These are phyloP conservation scores for Geopemphigus sp. DNA, from an alignment of 1,140 invertebrate genomes.

Conservation along the genomic window DNA sequence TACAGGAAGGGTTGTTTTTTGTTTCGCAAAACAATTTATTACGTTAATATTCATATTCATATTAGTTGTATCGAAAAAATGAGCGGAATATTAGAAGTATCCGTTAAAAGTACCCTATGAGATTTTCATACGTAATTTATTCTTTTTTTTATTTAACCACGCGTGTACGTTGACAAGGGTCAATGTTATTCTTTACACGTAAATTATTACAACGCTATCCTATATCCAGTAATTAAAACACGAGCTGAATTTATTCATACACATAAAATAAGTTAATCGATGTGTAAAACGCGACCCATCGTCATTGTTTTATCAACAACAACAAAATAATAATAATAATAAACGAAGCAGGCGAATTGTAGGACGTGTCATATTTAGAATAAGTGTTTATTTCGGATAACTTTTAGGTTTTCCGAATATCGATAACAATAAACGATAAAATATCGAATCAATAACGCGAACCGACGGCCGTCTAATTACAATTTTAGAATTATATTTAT, in stretches of 20 bases:
- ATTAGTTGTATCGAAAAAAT: conserved; percentile 4
- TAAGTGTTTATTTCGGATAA: too few species aligned
- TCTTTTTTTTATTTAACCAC: conserved; percentile 19
- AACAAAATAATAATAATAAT: neutral
- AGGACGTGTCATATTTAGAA: too few species aligned
- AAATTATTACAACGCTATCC: neutral
- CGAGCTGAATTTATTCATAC: neutral
- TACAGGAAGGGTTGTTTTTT: neutral
- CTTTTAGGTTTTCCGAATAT: too few species aligned
- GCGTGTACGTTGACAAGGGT: conserved; percentile 2
- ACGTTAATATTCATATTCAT: neutral
- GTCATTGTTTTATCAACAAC: neutral
- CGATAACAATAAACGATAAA: too few species aligned
- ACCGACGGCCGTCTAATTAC: too few species aligned
- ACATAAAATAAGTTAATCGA: conserved; percentile 12
- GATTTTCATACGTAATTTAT: conserved; percentile 3
- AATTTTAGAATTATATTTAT: too few species aligned
- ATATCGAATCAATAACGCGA: too few species aligned
- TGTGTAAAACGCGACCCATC: too few species aligned
- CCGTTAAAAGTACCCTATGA: neutral
- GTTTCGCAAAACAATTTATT: conserved; percentile 18
- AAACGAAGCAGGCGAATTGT: neutral
- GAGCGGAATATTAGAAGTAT: conserved; percentile 2
- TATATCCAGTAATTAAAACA: conserved; percentile 14
- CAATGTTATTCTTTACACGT: conserved; percentile 15